Conservation (phyloP, 1,140 invertebrate species). For the Papilio xuthus region DNA sequence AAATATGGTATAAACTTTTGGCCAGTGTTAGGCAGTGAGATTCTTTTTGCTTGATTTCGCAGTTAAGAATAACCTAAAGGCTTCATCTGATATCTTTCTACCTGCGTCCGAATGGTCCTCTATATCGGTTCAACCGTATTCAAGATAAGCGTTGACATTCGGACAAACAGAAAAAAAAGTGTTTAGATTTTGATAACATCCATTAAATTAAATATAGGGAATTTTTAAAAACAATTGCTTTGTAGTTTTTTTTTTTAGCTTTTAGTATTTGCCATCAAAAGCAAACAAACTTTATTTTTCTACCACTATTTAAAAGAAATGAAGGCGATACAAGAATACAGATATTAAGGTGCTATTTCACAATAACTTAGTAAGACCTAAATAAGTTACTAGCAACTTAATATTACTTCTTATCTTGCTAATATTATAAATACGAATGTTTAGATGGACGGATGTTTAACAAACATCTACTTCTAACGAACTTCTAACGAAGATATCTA, state of each 20-base stretch:
- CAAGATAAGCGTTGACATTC: neutral
- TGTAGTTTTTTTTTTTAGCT: neutral
- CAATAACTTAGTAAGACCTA: too few species aligned
- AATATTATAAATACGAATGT: too few species aligned
- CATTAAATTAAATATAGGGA: neutral
- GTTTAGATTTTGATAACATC: neutral
- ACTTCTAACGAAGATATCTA: too few species aligned
- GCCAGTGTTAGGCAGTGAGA: neutral
- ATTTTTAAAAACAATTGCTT: neutral
- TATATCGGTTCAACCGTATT: neutral
- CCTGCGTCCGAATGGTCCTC: neutral
- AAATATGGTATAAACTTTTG: neutral
- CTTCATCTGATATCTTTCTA: conserved; percentile 2
- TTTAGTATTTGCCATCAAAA: too few species aligned
- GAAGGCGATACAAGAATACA: too few species aligned
- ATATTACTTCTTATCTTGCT: too few species aligned
- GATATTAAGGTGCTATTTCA: too few species aligned
- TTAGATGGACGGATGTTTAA: too few species aligned
- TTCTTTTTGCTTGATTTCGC: neutral
- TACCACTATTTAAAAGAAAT: too few species aligned
- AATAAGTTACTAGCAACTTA: too few species aligned
- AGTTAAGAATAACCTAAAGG: neutral
- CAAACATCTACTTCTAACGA: too few species aligned
- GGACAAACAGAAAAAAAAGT: conserved; percentile 10
- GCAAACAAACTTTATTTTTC: too few species aligned